Evolutionary conservation across 2,888 invertebrate species (phyloP).

Genomic region (Alloscopus bannaensis): DNA sequence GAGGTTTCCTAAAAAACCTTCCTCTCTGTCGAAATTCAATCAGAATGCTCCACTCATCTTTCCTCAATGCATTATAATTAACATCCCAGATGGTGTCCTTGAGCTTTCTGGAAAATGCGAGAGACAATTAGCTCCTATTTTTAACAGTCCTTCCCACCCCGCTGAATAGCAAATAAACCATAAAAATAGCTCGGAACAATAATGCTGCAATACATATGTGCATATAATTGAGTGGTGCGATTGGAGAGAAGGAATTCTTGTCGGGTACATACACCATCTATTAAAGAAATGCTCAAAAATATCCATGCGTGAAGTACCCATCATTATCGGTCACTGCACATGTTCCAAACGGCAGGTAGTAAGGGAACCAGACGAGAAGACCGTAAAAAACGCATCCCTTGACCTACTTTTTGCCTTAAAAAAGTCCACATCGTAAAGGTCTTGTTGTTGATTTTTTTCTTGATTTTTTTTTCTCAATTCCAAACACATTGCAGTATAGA

Average conservation of each 20-base stretch:
- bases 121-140: not conserved
- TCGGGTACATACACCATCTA: slow-evolving; percentile 18
- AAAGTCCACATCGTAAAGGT: slow-evolving; percentile 35
- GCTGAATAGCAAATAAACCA: slow-evolving; percentile 10
- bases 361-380: slow-evolving; percentile 16
- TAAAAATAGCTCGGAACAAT: not conserved
- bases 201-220: not conserved
- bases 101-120: not conserved
- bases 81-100: slow-evolving; percentile 3
- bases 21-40: not conserved
- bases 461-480: too few species aligned
- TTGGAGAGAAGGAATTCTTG: not conserved
- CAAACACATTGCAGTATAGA: not conserved
- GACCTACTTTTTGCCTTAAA: slow-evolving; percentile 38
- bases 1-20: not conserved
- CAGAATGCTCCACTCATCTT: not conserved
- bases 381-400: slow-evolving; percentile 40
- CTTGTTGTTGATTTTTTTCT: slow-evolving; percentile 45
- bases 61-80: not conserved
- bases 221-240: not conserved
- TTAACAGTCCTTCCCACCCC: slow-evolving; percentile 6
- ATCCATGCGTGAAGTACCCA: slow-evolving; percentile 19
- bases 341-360: slow-evolving; percentile 24
- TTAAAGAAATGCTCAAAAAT: slow-evolving; percentile 15
- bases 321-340: slow-evolving; percentile 51